Base-by-base conservation (phyloP, 2,797 vertebrate species). In the Amazona ochrocephala region DNA sequence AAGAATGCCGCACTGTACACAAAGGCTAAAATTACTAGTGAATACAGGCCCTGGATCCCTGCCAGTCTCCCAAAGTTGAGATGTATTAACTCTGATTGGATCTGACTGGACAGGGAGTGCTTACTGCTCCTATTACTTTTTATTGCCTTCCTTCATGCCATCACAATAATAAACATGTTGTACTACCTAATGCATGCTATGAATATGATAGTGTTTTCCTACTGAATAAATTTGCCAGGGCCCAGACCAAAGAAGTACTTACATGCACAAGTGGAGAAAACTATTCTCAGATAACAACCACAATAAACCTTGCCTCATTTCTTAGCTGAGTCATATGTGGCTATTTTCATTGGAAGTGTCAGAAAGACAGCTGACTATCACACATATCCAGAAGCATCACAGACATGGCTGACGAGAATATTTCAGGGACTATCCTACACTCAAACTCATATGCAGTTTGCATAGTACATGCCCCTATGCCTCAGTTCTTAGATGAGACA, bases 111-210 rank as follows among this genome's bases (percentile, higher is more conserved):
- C 23, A 79, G 83, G 60, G 75, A 93, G 54, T 73, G 34, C 87
- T 94, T 94, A 81, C 44, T 7, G 4, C 51, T 90, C 22, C 47
- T 91, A 68, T 76, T 79, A 96, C 54, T 90, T 90, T 95, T 93
- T 91, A 97, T 77, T 87, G 75, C 53, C 48, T 93, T 76, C 18
- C n/a, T 83, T 86, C 2, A 2, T 67, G 85, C 54, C 70, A 95
- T n/a, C 47, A 73, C 67, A 89, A 89, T 70, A 91, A 92, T 62
- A 95, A 94, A 91, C 84, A 95, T 18, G 9, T 76, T 84, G 39
- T 66, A 87, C 39, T 42, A 93, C 42, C 50, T 68, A 84, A 78
- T 0, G 3, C 37, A 79, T 29, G 14, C 37, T 41, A 90, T 41
- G 87, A 90, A 79, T 94, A 90, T 44, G 47, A 66, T 26, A 84